Base-by-base conservation (phyloP, 2,888 invertebrate genomes). In the Ditula angustiorana region DNA sequence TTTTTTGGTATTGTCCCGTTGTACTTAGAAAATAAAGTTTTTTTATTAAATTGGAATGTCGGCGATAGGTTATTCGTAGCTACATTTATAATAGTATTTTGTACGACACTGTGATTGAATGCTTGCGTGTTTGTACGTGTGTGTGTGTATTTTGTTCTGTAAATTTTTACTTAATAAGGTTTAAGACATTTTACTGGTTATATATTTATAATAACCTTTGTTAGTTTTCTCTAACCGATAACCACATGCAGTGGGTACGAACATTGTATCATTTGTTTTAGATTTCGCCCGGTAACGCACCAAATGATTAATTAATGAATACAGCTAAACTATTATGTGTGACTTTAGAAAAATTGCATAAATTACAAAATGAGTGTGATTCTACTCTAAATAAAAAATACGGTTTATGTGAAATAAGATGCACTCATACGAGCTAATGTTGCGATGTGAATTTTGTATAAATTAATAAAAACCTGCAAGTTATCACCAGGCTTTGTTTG, bases 91-190 rank as follows among this genome's bases (percentile, higher is more conserved):
- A 60, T 65, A 56, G 55, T 63, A 49, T 50, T 37, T 56, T 57
- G 44, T 46, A 63, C 57, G 63, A 70, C 71, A 73, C 71, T 76
- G 76, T 80, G 76, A 68, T 73, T 73, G 78, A 69, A 73, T 77
- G 75, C 33, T 53, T 69, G 47, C 61, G 66, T 58, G 59, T 19
- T 41, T 67, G 69, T 60, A 50, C 59, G 57, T 70, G 63, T 59
- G 68, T 67, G 64, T 50, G 58, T 62, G 67, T 61, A 41, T 58
- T 67, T 68, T 71, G 71, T 72, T 76, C 66, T 85, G 83, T 85
- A 82, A 82, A 83, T 83, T 84, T 82, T 77, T 84, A 86, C 79
- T 80, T 81, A 78, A 77, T 87, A 87, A 86, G 86, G 80, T 80
- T 77, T 86, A 82, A 78, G 62, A 68, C 57, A 35, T 52, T 64